These are phyloP conservation scores for Micromys minutus DNA, from an alignment of 2,113 vertebrate genomes.

Conservation along the genomic window DNA sequence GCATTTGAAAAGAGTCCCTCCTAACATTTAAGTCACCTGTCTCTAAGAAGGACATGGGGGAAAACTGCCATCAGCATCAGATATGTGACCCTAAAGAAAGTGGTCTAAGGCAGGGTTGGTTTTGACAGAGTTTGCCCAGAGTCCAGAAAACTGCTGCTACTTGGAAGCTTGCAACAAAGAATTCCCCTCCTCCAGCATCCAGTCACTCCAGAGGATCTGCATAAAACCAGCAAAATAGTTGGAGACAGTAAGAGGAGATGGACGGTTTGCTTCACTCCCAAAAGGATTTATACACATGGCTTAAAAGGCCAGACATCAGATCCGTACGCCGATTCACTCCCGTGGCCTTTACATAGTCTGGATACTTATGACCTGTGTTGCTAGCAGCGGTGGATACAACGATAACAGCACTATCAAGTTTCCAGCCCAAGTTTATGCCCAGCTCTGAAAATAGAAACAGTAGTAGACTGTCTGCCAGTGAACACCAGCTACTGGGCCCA, in stretches of 20 bases:
- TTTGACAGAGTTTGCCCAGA: slow-evolving; percentile 24
- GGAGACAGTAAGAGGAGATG: slow-evolving; percentile 8
- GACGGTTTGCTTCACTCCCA: not conserved
- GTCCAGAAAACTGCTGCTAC: slow-evolving; percentile 32
- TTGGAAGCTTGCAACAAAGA: not conserved
- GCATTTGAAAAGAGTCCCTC: not conserved
- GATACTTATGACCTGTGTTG: not conserved
- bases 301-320: slow-evolving; percentile 13
- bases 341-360: not conserved
- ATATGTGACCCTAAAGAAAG: not conserved
- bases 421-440: slow-evolving; percentile 57
- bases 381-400: slow-evolving; percentile 20
- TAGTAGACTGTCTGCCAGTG: slow-evolving; percentile 28
- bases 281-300: not conserved
- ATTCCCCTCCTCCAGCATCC: not conserved
- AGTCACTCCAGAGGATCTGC: not conserved
- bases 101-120: slow-evolving; percentile 10
- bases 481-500: not conserved
- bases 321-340: not conserved
- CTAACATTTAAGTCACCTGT: slow-evolving; percentile 9
- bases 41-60: not conserved
- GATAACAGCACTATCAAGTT: slow-evolving; percentile 65
- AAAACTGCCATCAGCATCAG: not conserved
- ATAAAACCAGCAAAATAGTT: slow-evolving; percentile 21
- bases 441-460: slow-evolving; percentile 69